Base-by-base conservation (phyloP, 2,113 vertebrate genomes). In the Psettodes erumei region DNA sequence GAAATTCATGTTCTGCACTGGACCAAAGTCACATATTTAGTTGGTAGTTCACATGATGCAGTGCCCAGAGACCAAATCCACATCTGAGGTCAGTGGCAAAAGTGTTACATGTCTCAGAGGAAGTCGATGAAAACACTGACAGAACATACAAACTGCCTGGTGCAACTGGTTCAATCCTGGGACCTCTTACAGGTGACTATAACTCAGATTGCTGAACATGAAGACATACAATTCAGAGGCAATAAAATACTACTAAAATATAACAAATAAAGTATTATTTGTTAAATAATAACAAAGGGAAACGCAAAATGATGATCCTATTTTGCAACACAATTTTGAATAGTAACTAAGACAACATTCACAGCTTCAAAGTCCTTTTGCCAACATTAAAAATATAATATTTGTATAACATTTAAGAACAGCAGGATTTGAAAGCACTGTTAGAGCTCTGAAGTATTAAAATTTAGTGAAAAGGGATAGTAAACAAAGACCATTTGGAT, bases 1-100 rank as follows among this genome's bases (percentile, higher is more conserved):
- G n/a, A 30, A 53, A 61, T 67, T 37, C 23, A 47, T 13, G 38
- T 30, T 61, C 23, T 61, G 54, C 37, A 53, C 47, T 48, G 23
- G 3, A 54, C 28, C 25, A 28, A 13, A 51, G 63, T 28, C 42
- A n/a, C 42, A 71, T 18, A 18, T 60, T 37, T 27, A 25, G 47
- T 35, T 60, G 61, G 5, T 23, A 43, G 32, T 42, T 16, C 15
- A 42, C 42, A 38, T 54, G 37, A 23, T 53, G 38, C 12, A 45
- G 10, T 19, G 35, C n/a, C 5, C 12, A 61, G 30, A 18, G 42
- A 56, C 19, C 18, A 45, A 23, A 33, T 30, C 40, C 13, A 23
- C 18, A 2, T 16, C 11, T 35, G 16, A 59, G 23, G 51, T 58
- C 33, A 58, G 27, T 53, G 42, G 25, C 33, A 27, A 40, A 28